Percentiles rank a stretch among this genome's conserved stretches.
phyloP scores from a whole-genome alignment of 2,888 invertebrate species.

The Ochropacha duplaris region DNA sequence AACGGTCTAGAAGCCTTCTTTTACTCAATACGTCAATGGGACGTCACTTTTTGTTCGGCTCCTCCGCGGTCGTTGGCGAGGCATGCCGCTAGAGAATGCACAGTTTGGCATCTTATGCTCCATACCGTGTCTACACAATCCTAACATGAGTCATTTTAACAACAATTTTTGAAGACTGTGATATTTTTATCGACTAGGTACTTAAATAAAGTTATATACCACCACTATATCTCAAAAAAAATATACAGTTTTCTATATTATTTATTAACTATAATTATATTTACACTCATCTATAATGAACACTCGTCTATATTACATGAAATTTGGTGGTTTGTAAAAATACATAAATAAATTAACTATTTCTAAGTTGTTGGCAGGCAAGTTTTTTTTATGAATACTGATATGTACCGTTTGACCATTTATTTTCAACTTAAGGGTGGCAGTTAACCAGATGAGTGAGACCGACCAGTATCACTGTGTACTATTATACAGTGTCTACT shows the following conservation, averaged over 20 bases:
- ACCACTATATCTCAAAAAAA: conserved; percentile 1
- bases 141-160: conserved; percentile 67
- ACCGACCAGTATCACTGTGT: too few species aligned
- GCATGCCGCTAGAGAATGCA: conserved; percentile 26
- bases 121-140: conserved; percentile 44
- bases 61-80: conserved; percentile 22
- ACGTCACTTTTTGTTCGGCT: conserved; percentile 66
- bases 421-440: too few species aligned
- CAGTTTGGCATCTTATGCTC: conserved; percentile 50
- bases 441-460: too few species aligned
- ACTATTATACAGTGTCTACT: too few species aligned
- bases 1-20: conserved; percentile 63
- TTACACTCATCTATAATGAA: background rate
- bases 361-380: too few species aligned
- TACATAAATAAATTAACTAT: too few species aligned
- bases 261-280: background rate
- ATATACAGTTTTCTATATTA: background rate
- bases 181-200: conserved; percentile 43
- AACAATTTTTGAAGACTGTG: conserved; percentile 63
- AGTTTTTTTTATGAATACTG: too few species aligned
- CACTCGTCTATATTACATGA: background rate
- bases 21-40: conserved; percentile 74
- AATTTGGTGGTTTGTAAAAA: background rate
- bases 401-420: too few species aligned
- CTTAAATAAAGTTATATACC: conserved; percentile 23